phyloP scores from a whole-genome alignment of 2,888 invertebrate species.

The Drosophila nr. perissopoda region DNA sequence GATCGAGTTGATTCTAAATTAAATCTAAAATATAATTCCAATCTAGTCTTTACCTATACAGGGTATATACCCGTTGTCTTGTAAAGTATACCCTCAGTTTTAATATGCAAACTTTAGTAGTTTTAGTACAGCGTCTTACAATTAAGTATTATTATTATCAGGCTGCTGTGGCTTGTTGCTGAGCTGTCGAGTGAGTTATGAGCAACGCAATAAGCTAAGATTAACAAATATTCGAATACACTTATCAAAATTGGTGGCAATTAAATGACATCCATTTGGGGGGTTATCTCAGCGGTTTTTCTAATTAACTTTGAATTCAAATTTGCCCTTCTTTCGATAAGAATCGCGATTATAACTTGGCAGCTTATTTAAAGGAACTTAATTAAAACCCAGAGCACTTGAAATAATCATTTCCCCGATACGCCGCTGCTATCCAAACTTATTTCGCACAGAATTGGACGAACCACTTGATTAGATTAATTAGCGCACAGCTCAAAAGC shows the following conservation, averaged over 20 bases:
- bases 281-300: conserved; percentile 7
- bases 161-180: conserved; percentile 17
- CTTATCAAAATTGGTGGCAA: background rate
- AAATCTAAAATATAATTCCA: background rate
- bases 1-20: background rate
- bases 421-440: conserved; percentile 7
- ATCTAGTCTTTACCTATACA: background rate
- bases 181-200: conserved; percentile 9
- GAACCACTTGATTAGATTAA: conserved; percentile 58
- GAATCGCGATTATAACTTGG: conserved; percentile 6
- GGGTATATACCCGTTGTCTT: background rate
- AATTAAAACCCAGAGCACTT: background rate
- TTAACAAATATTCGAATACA: conserved; percentile 9
- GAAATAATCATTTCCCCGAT: background rate
- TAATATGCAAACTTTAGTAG: conserved; percentile 14
- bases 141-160: conserved; percentile 29
- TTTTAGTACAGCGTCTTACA: conserved; percentile 8
- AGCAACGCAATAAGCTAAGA: background rate
- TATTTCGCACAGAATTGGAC: conserved; percentile 4
- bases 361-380: conserved; percentile 43
- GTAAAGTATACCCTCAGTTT: background rate
- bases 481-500: conserved; percentile 5
- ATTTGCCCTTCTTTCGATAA: conserved; percentile 12
- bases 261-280: conserved; percentile 1
- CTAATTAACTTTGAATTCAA: conserved; percentile 34